phyloP scores from a whole-genome alignment of 1,140 invertebrate species.

The Ptiloglossa arizonensis region DNA sequence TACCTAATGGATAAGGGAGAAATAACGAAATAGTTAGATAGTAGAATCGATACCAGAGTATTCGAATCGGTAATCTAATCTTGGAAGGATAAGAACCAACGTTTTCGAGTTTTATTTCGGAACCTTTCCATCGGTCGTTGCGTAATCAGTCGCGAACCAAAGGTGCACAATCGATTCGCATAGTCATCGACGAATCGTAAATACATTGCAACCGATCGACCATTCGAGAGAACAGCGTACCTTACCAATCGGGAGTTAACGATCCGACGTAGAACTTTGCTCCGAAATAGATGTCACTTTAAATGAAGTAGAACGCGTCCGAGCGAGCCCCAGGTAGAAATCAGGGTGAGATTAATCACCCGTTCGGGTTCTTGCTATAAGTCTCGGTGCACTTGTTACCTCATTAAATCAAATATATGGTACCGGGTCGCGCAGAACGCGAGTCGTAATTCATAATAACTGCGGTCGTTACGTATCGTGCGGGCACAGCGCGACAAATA shows the following conservation, averaged over 20 bases:
- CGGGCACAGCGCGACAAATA: conserved; percentile 31
- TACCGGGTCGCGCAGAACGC: background rate
- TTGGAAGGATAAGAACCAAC: no score
- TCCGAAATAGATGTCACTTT: conserved; percentile 25
- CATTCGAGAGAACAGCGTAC: no score
- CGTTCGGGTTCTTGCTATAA: conserved; percentile 25
- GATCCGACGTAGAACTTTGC: background rate
- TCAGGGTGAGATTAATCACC: conserved; percentile 39
- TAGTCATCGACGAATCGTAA: background rate
- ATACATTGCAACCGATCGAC: background rate
- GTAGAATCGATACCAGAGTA: no score
- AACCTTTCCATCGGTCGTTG: no score
- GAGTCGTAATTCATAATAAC: conserved; percentile 40
- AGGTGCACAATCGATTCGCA: no score
- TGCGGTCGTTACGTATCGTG: conserved; percentile 5
- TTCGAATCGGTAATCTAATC: no score
- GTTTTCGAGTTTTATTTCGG: no score
- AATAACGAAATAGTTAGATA: no score
- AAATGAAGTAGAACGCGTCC: conserved; percentile 13
- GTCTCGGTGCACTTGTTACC: conserved; percentile 36
- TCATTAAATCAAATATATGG: conserved; percentile 49
- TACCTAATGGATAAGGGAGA: no score
- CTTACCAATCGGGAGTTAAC: background rate
- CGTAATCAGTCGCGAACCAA: no score
- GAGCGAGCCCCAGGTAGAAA: conserved; percentile 26